Evolutionary conservation across 2,113 vertebrate species (phyloP).

Genomic region (Benitochromis conjunctus): DNA sequence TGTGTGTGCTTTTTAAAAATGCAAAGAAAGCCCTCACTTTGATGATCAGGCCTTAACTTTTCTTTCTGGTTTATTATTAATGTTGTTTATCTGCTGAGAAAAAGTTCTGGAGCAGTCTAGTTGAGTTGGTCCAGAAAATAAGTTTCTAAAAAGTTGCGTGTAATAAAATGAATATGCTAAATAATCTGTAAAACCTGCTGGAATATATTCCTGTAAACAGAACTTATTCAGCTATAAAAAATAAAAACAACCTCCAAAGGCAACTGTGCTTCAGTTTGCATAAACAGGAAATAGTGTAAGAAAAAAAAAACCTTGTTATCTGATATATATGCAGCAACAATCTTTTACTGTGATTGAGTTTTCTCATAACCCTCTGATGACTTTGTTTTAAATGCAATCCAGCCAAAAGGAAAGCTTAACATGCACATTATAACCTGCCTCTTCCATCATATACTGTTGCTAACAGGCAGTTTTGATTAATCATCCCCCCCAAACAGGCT

Average conservation of each 20-base stretch:
- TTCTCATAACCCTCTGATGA: neutral
- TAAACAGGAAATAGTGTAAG: neutral
- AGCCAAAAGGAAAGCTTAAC: neutral
- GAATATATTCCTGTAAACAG: neutral
- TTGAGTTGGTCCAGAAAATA: neutral
- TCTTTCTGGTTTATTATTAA: conserved; percentile 51
- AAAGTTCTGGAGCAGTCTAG: neutral
- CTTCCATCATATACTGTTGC: neutral
- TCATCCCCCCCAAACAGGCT: neutral
- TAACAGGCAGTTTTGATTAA: neutral
- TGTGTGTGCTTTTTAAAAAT: neutral
- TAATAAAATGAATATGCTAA: neutral
- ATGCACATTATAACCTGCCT: neutral
- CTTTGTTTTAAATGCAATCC: neutral
- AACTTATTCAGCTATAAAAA: neutral
- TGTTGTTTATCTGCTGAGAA: conserved; percentile 46
- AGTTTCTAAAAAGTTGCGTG: neutral
- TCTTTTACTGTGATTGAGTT: neutral
- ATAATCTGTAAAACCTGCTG: neutral
- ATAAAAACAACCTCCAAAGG: neutral
- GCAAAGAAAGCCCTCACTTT: neutral
- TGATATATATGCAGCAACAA: neutral
- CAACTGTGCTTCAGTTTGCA: neutral
- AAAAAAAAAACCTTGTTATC: neutral
- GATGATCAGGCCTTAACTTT: neutral